Percentiles rank a stretch among this genome's conserved stretches.
Conservation (phyloP, 2,888 invertebrate genomes). For the Catonia carolina region DNA sequence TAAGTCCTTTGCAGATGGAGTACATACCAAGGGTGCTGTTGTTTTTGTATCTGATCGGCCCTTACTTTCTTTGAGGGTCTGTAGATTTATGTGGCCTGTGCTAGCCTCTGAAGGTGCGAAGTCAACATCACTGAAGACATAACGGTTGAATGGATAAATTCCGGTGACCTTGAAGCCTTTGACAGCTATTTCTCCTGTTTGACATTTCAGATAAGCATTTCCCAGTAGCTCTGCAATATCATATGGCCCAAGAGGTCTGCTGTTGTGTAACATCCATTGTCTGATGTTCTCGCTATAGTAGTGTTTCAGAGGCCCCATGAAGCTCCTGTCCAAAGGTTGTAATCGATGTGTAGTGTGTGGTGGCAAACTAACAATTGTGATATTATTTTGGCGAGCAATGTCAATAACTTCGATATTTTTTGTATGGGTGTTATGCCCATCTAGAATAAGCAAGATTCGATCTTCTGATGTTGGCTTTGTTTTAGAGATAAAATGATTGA, state of each 20-base stretch:
- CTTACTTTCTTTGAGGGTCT: neutral
- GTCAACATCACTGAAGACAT: conserved; percentile 28
- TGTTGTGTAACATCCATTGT: conserved; percentile 34
- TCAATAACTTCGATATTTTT: conserved; percentile 27
- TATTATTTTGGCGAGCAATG: conserved; percentile 21
- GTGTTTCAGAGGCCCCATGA: conserved; percentile 23
- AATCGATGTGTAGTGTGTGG: conserved; percentile 22
- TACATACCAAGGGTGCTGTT: neutral
- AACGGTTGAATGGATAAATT: conserved; percentile 33
- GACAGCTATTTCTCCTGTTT: conserved; percentile 29
- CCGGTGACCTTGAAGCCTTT: conserved; percentile 35
- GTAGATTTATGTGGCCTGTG: neutral
- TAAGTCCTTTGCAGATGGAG: conserved; percentile 9
- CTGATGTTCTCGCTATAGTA: conserved; percentile 34
- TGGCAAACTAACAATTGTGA: conserved; percentile 26
- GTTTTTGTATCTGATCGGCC: neutral
- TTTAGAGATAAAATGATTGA: conserved; percentile 36
- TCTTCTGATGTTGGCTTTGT: conserved; percentile 33
- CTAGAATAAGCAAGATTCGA: conserved; percentile 31
- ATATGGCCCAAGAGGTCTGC: conserved; percentile 28
- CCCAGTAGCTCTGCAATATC: conserved; percentile 33
- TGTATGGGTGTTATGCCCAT: conserved; percentile 28
- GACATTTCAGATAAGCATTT: conserved; percentile 34
- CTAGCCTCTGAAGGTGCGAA: conserved; percentile 3
- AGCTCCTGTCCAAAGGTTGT: conserved; percentile 23